Evolutionary conservation across 64 coral and sea anemone species (phyloP), one percentile per base, ranked within the genome.

Genomic region (Montipora efflorescens): DNA sequence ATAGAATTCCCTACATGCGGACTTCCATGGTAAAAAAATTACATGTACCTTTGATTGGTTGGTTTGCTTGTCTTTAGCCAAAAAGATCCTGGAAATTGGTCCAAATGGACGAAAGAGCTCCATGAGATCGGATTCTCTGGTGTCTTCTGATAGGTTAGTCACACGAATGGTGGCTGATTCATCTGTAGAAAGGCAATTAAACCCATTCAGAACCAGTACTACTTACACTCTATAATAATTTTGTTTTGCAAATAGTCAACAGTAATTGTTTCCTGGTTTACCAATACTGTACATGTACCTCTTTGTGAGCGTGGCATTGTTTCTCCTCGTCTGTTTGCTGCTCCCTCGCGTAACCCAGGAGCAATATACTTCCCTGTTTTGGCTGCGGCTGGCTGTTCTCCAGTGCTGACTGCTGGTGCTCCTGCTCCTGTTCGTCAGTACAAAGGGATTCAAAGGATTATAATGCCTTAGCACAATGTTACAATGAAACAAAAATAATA

Each of bases 61-160:
- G 47, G 97, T 99, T 57, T 89, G 19, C 74, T 96, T 99, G 75
- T 99, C 97, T 86, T 99, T 99, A 66, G 97, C 97, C 72, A 99
- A 73, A 83, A 96, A 99, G 88, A 99, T 96, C 84, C 97, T 94
- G 51, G 97, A 99, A 81, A 99, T 96, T 1, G 94, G 95, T 20
- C 97, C 97, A 92, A 99, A 96, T 71, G 97, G 91, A 69, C 95
- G 95, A 79, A 99, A 99, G 2, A 99, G 73, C 20, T 96, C 95
- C 81, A 90, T 79, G 4, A 99, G 59, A 47, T 99, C 97, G 15
- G 67, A 48, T 47, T 96, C 98, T 14, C 84, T 66, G 1, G 98
- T 99, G 71, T 99, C 98, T 36, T 96, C 98, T 47, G 98, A 99
- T 28, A 99, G 79, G 84, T 99, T 99, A 0, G 98, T 99, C 13